Evolutionary conservation across 2,113 vertebrate genomes (phyloP).

Genomic region (Hippocampus zosterae): DNA sequence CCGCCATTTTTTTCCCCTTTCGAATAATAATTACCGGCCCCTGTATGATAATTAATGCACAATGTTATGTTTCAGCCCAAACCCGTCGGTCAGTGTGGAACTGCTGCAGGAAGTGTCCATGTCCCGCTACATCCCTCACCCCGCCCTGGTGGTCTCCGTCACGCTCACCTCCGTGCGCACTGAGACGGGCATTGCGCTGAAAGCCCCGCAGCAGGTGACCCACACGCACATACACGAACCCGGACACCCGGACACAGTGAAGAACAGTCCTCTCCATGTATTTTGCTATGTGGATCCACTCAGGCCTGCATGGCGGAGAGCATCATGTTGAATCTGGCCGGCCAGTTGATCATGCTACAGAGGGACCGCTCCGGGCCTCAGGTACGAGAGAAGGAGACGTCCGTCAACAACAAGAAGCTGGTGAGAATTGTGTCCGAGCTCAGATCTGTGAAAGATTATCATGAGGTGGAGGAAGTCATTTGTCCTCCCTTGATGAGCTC

Average conservation of each 20-base stretch:
- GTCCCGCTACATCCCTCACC: constrained; percentile 97
- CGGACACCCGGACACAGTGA: background rate
- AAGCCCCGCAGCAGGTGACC: constrained; percentile 93
- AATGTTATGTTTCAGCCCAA: constrained; percentile 68
- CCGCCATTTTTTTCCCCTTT: too few species aligned
- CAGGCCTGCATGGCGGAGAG: constrained; percentile 95
- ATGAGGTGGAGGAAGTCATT: too few species aligned
- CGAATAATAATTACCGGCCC: background rate
- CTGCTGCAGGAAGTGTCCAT: constrained; percentile 96
- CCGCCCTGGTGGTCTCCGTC: constrained; percentile 93
- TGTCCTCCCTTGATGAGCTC: too few species aligned
- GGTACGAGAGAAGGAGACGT: constrained; percentile 88
- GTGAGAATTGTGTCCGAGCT: constrained; percentile 68
- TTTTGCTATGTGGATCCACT: constrained; percentile 3
- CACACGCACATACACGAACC: background rate
- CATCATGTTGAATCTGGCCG: constrained; percentile 96
- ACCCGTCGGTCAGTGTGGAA: constrained; percentile 82
- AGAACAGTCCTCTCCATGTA: too few species aligned
- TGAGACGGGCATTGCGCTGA: constrained; percentile 93
- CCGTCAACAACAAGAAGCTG: constrained; percentile 86
- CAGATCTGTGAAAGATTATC: too few species aligned
- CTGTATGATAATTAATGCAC: background rate
- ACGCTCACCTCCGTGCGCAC: constrained; percentile 95
- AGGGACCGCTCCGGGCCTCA: constrained; percentile 96
- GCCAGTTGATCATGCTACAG: constrained; percentile 97